Base-by-base conservation (phyloP, 1,140 invertebrate species). In the Amyelois transitella region DNA sequence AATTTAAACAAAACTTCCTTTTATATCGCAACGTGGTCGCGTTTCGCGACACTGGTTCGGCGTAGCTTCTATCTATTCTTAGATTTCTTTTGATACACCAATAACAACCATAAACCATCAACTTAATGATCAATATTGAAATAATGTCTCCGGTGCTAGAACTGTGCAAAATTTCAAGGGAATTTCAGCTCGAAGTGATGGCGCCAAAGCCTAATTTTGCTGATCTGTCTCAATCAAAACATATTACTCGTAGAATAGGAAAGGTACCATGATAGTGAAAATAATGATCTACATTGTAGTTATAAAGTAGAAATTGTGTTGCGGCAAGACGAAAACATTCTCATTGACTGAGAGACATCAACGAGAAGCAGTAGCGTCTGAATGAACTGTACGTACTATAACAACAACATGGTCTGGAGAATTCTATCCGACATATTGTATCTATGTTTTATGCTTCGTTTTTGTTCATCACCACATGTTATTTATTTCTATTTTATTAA, bases 1-100 rank as follows among this genome's bases (percentile, higher is more conserved):
- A 79, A 82, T 82, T 87, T 81, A 70, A 75, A 82, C 81, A 77
- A 81, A 79, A 85, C 77, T 83, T 86, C 80, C 81, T 85, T 87
- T 85, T 87, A 87, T 87, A 87, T 85, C 62, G 73, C 80, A 81
- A 87, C 84, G 81, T 87, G 80, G 66, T 81, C 62, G 75, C 72
- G 78, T 82, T 85, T 85, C 81, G 79, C 81, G 84, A 87, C 81
- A 81, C 70, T 79, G 80, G 72, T 64, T 78, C 81, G 78, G 64
- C 50, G 55, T 63, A 53, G 51, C 65, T 72, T 75, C 73, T 44
- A 72, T 73, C 62, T 69, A 62, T 72, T 67, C 60, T 32, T 28
- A 25, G 17, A 43, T 8, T 18, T 43, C 53, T 6, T 7, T 4
- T 18, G 44, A 48, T 24, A 52, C 4, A 0, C 55, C 6, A 55